These are phyloP conservation scores for Myathropa florea DNA, from an alignment of 2,888 invertebrate species.

Conservation along the genomic window DNA sequence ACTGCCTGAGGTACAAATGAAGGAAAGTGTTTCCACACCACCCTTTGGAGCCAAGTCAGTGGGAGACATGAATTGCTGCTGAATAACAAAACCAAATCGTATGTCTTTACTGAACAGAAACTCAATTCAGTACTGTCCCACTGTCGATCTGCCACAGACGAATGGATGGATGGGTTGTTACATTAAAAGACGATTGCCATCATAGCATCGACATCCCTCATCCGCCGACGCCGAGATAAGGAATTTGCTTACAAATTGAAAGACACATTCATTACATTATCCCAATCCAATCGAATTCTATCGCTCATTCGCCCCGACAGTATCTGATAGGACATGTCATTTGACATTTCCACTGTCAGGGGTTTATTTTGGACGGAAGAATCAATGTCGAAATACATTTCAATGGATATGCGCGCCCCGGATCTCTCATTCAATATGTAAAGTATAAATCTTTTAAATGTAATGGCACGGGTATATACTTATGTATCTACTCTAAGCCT, in stretches of 20 bases:
- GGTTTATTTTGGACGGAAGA: background rate
- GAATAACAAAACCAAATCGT: background rate
- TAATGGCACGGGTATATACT: background rate
- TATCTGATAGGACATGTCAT: slow-evolving; percentile 44
- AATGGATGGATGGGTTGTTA: background rate
- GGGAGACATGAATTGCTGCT: too few relatives aligned
- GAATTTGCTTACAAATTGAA: background rate
- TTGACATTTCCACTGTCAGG: background rate
- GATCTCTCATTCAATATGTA: slow-evolving; percentile 38
- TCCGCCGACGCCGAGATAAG: background rate
- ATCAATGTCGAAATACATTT: background rate
- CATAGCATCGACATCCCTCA: background rate
- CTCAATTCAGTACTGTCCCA: background rate
- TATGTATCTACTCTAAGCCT: background rate
- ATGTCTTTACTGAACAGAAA: background rate
- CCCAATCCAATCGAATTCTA: slow-evolving; percentile 26
- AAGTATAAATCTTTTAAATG: slow-evolving; percentile 36
- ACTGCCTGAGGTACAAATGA: too few relatives aligned
- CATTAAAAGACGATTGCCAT: background rate
- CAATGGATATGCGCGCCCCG: background rate
- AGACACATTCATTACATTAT: slow-evolving; percentile 3
- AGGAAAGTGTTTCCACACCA: too few relatives aligned
- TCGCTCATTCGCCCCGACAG: background rate
- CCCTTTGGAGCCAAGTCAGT: too few relatives aligned
- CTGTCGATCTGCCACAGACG: background rate